Evolutionary conservation across 2,797 vertebrate species (phyloP).

Genomic region (Phataginus tricuspis): DNA sequence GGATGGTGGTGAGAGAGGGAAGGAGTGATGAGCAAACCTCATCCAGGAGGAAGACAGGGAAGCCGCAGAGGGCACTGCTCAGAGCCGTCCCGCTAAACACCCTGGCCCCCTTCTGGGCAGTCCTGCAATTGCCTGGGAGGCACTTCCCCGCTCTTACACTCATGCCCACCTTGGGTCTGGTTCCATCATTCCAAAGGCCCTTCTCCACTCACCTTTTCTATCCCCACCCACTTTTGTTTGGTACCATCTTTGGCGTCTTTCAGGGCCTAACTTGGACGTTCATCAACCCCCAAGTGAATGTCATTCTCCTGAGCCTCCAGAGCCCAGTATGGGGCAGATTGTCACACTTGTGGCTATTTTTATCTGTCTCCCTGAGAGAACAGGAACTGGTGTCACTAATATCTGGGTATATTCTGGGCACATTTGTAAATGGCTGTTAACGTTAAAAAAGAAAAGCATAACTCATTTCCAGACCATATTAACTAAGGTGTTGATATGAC

Average conservation of each 20-base stretch:
- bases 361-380: neutral
- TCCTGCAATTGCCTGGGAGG: neutral
- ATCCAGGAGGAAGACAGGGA: neutral
- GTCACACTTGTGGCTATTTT: neutral
- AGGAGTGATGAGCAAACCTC: too few relatives aligned
- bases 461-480: neutral
- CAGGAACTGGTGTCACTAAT: neutral
- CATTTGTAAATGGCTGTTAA: neutral
- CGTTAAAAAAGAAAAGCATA: neutral
- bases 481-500: neutral
- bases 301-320: neutral
- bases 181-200: neutral
- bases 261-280: neutral
- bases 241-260: neutral
- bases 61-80: neutral
- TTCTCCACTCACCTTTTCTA: neutral
- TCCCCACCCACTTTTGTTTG: neutral
- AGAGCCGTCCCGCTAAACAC: neutral
- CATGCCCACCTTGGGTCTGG: neutral
- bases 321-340: neutral
- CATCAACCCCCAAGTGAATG: rapidly evolving
- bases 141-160: rapidly evolving
- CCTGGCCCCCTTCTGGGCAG: neutral
- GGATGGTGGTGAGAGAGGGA: neutral
- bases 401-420: neutral